Percentiles rank a stretch among this genome's conserved stretches.
Evolutionary conservation across 2,888 invertebrate genomes (phyloP).

Genomic region (Spodoptera exigua): DNA sequence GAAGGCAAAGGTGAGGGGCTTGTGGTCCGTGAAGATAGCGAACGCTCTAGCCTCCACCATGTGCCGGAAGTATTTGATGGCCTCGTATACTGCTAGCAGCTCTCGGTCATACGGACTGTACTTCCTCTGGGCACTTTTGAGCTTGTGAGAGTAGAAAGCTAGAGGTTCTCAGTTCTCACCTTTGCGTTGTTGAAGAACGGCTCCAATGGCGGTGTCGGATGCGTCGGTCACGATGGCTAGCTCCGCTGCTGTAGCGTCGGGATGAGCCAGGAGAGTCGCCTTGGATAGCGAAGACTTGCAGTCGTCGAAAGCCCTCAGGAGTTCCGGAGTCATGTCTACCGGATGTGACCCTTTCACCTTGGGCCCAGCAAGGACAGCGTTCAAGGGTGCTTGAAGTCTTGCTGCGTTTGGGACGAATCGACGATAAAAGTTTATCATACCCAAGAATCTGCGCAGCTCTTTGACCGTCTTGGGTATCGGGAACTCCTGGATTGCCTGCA

Average conservation of each 20-base stretch:
- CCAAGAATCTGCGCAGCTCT: slow-evolving; percentile 46
- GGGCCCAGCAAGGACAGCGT: not conserved
- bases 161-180: not conserved
- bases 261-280: too few relatives aligned
- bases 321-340: not conserved
- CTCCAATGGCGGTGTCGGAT: not conserved
- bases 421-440: slow-evolving; percentile 52
- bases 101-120: too few relatives aligned
- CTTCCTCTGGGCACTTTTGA: too few relatives aligned
- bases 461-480: slow-evolving; percentile 42
- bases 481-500: slow-evolving; percentile 28
- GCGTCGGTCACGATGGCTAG: slow-evolving; percentile 1
- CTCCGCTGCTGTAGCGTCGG: too few relatives aligned
- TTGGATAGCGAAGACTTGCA: not conserved
- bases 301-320: not conserved
- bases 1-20: slow-evolving; percentile 13
- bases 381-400: slow-evolving; percentile 7
- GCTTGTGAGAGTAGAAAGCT: not conserved
- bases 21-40: slow-evolving; percentile 13
- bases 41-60: slow-evolving; percentile 9
- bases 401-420: slow-evolving; percentile 34
- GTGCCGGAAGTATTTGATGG: slow-evolving; percentile 12
- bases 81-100: slow-evolving; percentile 10
- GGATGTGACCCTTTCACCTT: not conserved
- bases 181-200: not conserved